Conservation (phyloP, 2,888 invertebrate genomes). For the Pseudococcus longispinus region DNA sequence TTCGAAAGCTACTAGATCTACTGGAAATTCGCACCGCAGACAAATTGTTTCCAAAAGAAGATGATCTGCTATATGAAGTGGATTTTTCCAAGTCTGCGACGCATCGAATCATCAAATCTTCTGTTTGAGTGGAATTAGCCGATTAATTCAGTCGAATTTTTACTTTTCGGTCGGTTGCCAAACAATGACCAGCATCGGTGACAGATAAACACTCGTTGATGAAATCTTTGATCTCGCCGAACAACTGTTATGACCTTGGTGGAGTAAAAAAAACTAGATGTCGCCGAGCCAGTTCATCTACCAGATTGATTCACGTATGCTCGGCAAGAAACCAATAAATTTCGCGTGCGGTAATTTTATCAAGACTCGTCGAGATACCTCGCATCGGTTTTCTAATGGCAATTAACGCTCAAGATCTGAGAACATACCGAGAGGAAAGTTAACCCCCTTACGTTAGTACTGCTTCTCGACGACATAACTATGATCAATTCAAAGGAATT, state of each 20-base stretch:
- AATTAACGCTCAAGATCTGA: background rate
- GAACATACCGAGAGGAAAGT: background rate
- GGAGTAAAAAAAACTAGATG: slow-evolving; percentile 1
- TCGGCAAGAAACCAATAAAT: background rate
- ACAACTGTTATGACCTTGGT: slow-evolving; percentile 30
- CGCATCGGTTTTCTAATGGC: background rate
- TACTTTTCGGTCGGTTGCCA: background rate
- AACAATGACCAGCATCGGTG: slow-evolving; percentile 18
- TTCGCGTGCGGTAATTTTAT: background rate
- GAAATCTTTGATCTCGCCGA: slow-evolving; percentile 37
- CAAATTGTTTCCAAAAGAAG: background rate
- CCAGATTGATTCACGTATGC: background rate
- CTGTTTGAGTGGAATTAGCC: background rate
- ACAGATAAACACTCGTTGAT: slow-evolving; percentile 38
- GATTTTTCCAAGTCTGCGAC: background rate
- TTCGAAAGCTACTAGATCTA: background rate
- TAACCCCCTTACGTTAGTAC: background rate
- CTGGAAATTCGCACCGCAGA: background rate
- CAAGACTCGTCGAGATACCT: background rate
- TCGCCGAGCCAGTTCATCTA: slow-evolving; percentile 19
- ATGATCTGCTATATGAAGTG: background rate
- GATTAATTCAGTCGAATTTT: background rate
- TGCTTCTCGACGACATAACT: no score
- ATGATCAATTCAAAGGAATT: background rate
- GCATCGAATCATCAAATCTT: background rate